Evolutionary conservation across 2,113 vertebrate species (phyloP).

Genomic region (Platysteira castanea): DNA sequence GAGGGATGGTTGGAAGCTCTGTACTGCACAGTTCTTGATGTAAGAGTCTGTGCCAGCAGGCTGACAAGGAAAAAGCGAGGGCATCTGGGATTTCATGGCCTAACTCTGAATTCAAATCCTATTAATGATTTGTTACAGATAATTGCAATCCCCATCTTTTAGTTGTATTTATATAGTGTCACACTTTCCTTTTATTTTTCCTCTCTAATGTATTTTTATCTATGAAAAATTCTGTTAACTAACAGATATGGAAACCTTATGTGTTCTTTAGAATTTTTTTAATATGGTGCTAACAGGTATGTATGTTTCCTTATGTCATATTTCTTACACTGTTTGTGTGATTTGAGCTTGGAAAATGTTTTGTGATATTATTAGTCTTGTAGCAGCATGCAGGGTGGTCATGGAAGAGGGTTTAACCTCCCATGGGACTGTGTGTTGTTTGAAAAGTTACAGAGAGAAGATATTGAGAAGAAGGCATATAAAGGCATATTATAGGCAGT

Average conservation of each 20-base stretch:
- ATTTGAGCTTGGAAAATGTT: not conserved
- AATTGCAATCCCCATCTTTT: not conserved
- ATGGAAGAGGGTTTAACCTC: not conserved
- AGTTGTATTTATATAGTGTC: not conserved
- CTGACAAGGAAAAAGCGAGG: not conserved
- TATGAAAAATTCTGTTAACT: not conserved
- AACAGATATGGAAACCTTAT: not conserved
- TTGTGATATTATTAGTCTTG: not conserved
- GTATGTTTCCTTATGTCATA: not conserved
- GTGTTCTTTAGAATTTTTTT: not conserved
- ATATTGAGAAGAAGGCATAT: not conserved
- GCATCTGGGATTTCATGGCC: not conserved
- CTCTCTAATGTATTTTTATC: not conserved
- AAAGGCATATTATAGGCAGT: not conserved
- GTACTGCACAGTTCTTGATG: not conserved
- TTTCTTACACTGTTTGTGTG: not conserved
- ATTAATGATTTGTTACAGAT: not conserved
- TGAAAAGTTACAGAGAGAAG: not conserved
- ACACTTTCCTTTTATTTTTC: not conserved
- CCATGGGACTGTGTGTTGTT: not conserved
- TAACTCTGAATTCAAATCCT: not conserved
- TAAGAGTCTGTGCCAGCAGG: not conserved
- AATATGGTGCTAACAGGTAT: not conserved
- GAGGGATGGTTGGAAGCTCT: not conserved
- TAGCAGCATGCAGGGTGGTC: not conserved